Evolutionary conservation across 2,888 invertebrate genomes (phyloP), one percentile per base, ranked within the genome.

Genomic region (Ferrisia virgata): DNA sequence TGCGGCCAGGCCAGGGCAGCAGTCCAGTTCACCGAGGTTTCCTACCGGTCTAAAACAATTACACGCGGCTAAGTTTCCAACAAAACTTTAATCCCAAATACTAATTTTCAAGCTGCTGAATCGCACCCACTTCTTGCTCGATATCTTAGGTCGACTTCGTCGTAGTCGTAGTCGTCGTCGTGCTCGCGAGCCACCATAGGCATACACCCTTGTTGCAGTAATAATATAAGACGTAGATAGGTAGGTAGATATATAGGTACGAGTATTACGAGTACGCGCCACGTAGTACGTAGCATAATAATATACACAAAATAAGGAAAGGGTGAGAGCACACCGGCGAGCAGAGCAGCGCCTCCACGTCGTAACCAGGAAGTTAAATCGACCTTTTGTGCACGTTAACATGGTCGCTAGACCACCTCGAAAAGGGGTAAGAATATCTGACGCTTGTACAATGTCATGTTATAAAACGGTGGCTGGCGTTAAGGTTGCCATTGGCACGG

Each of bases 301-400:
- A n/a, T n/a, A n/a, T n/a, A n/a, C n/a, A n/a, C n/a, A n/a, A n/a
- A n/a, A n/a, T n/a, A n/a, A n/a, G n/a, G n/a, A n/a, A n/a, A n/a
- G n/a, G n/a, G n/a, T n/a, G n/a, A n/a, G 11, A 5, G 40, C 40
- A 11, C 2, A 36, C 36, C 36, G 36, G 36, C 2, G 40, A 4
- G 6, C n/a, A 11, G 53, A 22, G 53, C 22, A 47, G 22, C 18
- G 22, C 22, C 6, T 1, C 22, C 53, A n/a, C 53, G 53, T 18
- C 28, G 82, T 82, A 82, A 82, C 82, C 82, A 82, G 82, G 82
- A 82, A 82, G 82, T 82, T 82, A 82, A 82, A 82, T 82, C 82
- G 82, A 82, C 82, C 82, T 64, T 82, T 82, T 64, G 64, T 82
- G 40, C 64, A 36, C n/a, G 28, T 33, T 80, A 28, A 64, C 64